Percentiles rank a stretch among this genome's conserved stretches.
These are phyloP conservation scores for Lasioglossum calceatum DNA, from an alignment of 2,888 invertebrate species.

Conservation along the genomic window DNA sequence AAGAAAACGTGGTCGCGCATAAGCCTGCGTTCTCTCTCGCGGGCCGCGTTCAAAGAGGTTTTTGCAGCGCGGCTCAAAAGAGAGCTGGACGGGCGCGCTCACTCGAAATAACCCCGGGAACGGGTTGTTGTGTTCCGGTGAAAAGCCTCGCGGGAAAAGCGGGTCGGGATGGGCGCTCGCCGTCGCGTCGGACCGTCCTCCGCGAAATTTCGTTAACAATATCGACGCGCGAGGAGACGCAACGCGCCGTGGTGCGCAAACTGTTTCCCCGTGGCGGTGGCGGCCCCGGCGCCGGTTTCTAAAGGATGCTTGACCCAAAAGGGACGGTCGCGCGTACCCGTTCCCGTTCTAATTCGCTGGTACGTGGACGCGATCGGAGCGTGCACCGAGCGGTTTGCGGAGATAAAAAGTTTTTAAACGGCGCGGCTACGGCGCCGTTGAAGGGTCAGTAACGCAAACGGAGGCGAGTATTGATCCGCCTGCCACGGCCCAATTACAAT, in stretches of 20 bases:
- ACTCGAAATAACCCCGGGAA: constrained; percentile 42
- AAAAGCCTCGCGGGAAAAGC: constrained; percentile 3
- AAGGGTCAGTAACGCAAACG: constrained; percentile 58
- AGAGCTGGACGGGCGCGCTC: background rate
- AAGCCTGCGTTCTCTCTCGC: background rate
- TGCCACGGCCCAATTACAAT: constrained; percentile 71
- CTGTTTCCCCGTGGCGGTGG: background rate
- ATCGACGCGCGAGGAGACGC: constrained; percentile 7
- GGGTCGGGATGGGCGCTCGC: background rate
- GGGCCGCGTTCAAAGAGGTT: constrained; percentile 16
- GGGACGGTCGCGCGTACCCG: background rate
- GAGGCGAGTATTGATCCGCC: constrained; percentile 68
- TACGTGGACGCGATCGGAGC: constrained; percentile 34
- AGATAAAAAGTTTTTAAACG: constrained; percentile 61
- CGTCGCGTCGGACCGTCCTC: background rate
- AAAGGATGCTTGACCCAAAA: constrained; percentile 31
- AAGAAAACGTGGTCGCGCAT: constrained; percentile 1
- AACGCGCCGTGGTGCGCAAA: background rate
- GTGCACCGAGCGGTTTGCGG: background rate
- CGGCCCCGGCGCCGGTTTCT: constrained; percentile 17
- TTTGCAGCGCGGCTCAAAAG: background rate
- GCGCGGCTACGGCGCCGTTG: constrained; percentile 19
- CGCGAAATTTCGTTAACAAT: constrained; percentile 13
- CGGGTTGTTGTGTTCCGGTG: constrained; percentile 17
- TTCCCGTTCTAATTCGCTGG: constrained; percentile 40